Base-by-base conservation (phyloP, 1,140 invertebrate genomes). In the Euschistus heros region DNA sequence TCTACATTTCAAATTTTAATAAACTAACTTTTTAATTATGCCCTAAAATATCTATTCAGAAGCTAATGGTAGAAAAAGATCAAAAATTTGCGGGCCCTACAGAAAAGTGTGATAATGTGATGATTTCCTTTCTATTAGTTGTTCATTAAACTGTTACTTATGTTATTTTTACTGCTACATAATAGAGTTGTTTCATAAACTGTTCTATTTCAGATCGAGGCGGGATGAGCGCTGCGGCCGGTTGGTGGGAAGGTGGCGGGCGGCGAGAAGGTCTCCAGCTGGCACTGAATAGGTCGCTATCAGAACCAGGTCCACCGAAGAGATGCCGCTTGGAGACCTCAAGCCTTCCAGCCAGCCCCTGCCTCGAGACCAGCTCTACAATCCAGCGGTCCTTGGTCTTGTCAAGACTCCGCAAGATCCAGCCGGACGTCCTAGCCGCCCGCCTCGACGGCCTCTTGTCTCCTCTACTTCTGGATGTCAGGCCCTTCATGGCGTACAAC, bases 401-500 rank as follows among this genome's bases (percentile, higher is more conserved):
- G 67, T 66, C 7, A 30, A 55, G 30, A 8, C 54, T 65, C 27
- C 22, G 63, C 18, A 24, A 27, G 15, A 64, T 66, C 15, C 50
- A 57, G 37, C 60, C 65, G 1, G 65, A 62, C 26, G 46, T 44
- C 61, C 27, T 66, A 63, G 68, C 76, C 17, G 74, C 73, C 27
- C 74, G 73, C 63, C 73, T 77, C 14, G 72, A 69, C 52, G 74
- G 71, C 7, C 27, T 27, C 63, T 74, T 33, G 72, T 74, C 52
- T 66, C 75, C 46, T 72, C 75, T 88, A 2, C 68, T 89, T 0
- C 70, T 89, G 22, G 88, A 91, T 71, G 86, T 86, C 72, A 79
- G 88, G 30, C 80, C 87, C 0, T 88, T 89, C 70, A 80, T 88
- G 24, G 79, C 81, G 22, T 90, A 84, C 75, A 87, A 88, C 72